Conservation (phyloP, 1,140 invertebrate genomes). For the Pachyrhynchus sulphureomaculatus region DNA sequence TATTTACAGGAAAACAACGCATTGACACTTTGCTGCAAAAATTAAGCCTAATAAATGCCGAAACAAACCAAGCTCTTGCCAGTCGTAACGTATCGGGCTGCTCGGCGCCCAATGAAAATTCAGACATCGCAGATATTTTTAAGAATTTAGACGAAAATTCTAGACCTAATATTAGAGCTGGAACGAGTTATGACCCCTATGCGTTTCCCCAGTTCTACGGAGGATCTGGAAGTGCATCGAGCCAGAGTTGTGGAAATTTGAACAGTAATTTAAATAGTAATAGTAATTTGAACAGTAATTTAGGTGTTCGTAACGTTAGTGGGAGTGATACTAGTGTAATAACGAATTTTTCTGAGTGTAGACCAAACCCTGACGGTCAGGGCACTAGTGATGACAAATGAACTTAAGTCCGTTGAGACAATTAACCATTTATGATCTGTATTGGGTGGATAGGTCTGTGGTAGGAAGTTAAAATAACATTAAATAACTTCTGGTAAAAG, state of each 20-base stretch:
- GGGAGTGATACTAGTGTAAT: constrained; percentile 37
- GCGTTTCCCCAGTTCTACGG: constrained; percentile 30
- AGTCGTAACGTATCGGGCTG: constrained; percentile 45
- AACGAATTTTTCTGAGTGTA: constrained; percentile 36
- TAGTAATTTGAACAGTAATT: neutral
- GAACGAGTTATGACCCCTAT: constrained; percentile 17
- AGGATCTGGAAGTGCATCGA: constrained; percentile 7
- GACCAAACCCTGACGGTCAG: constrained; percentile 41
- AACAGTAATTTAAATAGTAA: neutral
- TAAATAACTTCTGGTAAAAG: too few relatives aligned
- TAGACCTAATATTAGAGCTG: constrained; percentile 32
- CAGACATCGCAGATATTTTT: constrained; percentile 34
- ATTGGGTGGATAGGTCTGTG: too few relatives aligned
- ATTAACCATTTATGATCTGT: too few relatives aligned
- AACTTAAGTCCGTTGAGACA: neutral
- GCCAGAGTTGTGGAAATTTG: neutral
- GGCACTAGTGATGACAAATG: constrained; percentile 30
- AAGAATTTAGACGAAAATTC: constrained; percentile 35
- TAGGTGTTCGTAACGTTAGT: neutral
- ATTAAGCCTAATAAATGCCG: constrained; percentile 38
- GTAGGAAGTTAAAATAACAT: too few relatives aligned
- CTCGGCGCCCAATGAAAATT: constrained; percentile 27
- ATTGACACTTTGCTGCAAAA: constrained; percentile 47
- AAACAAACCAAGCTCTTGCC: constrained; percentile 24
- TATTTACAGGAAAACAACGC: constrained; percentile 35